phyloP scores from a whole-genome alignment of 2,113 vertebrate species.

The Xenopus borealis region DNA sequence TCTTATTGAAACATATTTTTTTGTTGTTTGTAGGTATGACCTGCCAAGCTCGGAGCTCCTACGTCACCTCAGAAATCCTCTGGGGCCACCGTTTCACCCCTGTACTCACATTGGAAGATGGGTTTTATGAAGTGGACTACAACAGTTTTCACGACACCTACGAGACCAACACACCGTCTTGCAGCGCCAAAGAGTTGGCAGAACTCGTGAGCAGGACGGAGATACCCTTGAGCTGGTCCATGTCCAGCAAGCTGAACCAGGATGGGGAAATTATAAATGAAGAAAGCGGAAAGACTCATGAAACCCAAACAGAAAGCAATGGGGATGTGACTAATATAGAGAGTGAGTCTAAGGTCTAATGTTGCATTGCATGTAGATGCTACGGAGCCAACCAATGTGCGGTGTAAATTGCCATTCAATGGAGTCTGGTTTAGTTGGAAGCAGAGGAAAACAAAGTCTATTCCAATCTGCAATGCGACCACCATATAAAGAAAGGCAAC shows the following conservation, averaged over 20 bases:
- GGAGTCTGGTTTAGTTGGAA: not conserved
- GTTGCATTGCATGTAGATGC: too few species aligned
- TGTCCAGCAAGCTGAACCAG: constrained; percentile 90
- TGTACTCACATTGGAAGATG: constrained; percentile 92
- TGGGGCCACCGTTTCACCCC: constrained; percentile 97
- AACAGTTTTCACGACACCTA: constrained; percentile 96
- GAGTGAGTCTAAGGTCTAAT: constrained; percentile 92
- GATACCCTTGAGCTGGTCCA: constrained; percentile 88
- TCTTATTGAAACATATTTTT: too few species aligned
- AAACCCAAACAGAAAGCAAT: constrained; percentile 79
- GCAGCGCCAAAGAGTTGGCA: constrained; percentile 88
- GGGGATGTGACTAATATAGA: constrained; percentile 90
- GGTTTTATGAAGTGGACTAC: constrained; percentile 98
- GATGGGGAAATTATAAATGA: constrained; percentile 79
- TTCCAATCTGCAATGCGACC: not conserved
- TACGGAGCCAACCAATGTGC: constrained; percentile 14
- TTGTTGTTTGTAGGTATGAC: constrained; percentile 84
- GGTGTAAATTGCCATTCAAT: constrained; percentile 50
- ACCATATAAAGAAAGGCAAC: not conserved
- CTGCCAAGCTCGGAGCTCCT: constrained; percentile 94
- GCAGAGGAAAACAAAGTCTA: not conserved
- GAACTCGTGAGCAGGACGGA: constrained; percentile 76
- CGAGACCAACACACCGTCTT: constrained; percentile 89
- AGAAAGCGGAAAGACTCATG: constrained; percentile 72
- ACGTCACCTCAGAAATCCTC: constrained; percentile 90